phyloP scores from a whole-genome alignment of 2,888 invertebrate species.

The Cheilosia soror region DNA sequence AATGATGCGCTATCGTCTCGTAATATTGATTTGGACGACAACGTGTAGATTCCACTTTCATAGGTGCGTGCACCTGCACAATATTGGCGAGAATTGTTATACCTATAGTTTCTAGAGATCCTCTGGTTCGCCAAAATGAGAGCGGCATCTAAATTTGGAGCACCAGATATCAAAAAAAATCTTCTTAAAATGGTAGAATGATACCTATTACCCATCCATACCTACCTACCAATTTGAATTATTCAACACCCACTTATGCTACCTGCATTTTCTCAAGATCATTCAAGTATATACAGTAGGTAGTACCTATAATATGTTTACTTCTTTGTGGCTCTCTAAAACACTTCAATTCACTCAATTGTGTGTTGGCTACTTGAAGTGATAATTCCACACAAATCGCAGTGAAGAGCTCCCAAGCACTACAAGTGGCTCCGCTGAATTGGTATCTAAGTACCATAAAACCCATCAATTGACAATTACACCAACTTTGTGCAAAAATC shows the following conservation, averaged over 20 bases:
- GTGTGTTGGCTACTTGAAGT: slow-evolving; percentile 74
- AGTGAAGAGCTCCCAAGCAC: slow-evolving; percentile 68
- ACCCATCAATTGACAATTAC: slow-evolving; percentile 75
- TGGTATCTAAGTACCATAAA: slow-evolving; percentile 72
- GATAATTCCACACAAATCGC: slow-evolving; percentile 77
- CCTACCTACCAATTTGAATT: neutral
- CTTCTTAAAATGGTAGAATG: too few species aligned
- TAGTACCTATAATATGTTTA: slow-evolving; percentile 18
- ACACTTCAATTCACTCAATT: slow-evolving; percentile 70
- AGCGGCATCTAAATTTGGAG: too few species aligned
- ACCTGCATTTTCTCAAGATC: slow-evolving; percentile 22
- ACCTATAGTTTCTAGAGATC: too few species aligned
- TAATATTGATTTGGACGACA: too few species aligned
- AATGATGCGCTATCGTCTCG: too few species aligned
- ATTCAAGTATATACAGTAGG: slow-evolving; percentile 8
- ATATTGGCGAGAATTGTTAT: too few species aligned
- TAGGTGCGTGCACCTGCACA: too few species aligned
- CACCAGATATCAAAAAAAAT: too few species aligned
- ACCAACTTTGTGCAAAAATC: slow-evolving; percentile 74
- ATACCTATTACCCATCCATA: neutral
- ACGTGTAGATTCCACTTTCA: too few species aligned
- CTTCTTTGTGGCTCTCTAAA: slow-evolving; percentile 57
- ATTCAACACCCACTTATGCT: slow-evolving; percentile 22
- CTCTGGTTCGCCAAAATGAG: too few species aligned
- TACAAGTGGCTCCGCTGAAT: slow-evolving; percentile 74